Evolutionary conservation across 2,113 vertebrate species (phyloP), one percentile per base, ranked within the genome.

Genomic region (Zosterops lateralis): DNA sequence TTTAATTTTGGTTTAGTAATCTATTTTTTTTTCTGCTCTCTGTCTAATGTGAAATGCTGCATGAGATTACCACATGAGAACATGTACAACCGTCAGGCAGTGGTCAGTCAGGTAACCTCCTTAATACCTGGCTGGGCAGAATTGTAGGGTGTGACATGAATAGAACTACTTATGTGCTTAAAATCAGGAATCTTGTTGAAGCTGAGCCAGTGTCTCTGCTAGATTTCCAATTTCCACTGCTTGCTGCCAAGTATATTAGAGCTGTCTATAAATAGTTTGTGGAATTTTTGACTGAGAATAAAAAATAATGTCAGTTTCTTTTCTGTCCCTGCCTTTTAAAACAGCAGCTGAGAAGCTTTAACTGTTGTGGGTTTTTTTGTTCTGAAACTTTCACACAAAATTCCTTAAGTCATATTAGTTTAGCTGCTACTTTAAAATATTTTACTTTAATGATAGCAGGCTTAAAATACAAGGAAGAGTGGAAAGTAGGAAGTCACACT

Each of bases 181-280:
- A 90, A 95, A 87, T 94, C 79, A 80, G 75, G 78, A 85, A 85
- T 96, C 71, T 77, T 87, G 71, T 83, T 94, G 93, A 94, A 90
- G 60, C 78, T 86, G 72, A 94, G 87, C 89, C 87, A 86, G 60
- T 34, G 44, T 91, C 56, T 93, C 62, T 83, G 67, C 72, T 94
- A 80, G 51, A 91, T 95, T 96, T 87, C 66, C 47, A 83, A 22
- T 91, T 95, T 95, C 91, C 89, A 92, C 56, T 90, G 60, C 81
- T 45, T 89, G 68, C 76, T 96, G 96, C 92, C 92, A 95, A 93
- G 72, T 86, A 67, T 81, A 77, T 95, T 88, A 84, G 65, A 64
- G 36, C 60, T 48, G n/a, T 80, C 91, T 95, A 94, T 92, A 90
- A 95, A 95, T 93, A 95, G 84, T 87, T 95, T 32, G 60, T 85